Evolutionary conservation across 2,113 vertebrate genomes (phyloP), one percentile per base, ranked within the genome.

Genomic region (Regulus satrapa): DNA sequence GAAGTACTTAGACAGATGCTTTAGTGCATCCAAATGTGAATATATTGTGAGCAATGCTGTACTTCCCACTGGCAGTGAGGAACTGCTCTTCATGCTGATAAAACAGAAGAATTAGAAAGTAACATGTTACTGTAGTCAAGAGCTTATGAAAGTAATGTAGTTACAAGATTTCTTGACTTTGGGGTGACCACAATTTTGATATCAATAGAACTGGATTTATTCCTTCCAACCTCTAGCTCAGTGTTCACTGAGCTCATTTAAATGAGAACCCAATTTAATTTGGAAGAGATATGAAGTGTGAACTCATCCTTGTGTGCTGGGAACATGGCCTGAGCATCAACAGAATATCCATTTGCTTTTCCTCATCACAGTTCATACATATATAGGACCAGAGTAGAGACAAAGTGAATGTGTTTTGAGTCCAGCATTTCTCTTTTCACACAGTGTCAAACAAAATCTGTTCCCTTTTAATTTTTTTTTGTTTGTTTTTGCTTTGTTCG

Each of bases 61-160:
- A 24, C n/a, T 48, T 75, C 7, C 34, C 0, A 0, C 8, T 2
- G 14, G 51, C 31, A 26, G 36, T 18, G 48, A 77, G 55, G 66
- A 88, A 14, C 64, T 85, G 40, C 32, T 67, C 34, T 1, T 0
- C 66, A 19, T 4, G 7, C 1, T 2, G 58, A 19, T 51, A 11
- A 55, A 77, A 52, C 0, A 1, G 46, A 16, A 52, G 23, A 48
- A 59, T 51, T 64, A 16, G n/a, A 61, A 85, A 68, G 52, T 46
- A 48, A 8, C 0, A 0, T 36, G 16, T 28, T 54, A 26, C 4
- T 92, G 56, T 59, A 43, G 62, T 43, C 34, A 72, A 25, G 36
- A 92, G 36, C 28, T 83, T 38, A 31, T 48, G 36, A 64, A 61
- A 90, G 29, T 28, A 12, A 67, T n/a, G 19, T 10, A 23, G 36